Conservation (phyloP, 2,797 vertebrate genomes). For the Amniataba percoides region DNA sequence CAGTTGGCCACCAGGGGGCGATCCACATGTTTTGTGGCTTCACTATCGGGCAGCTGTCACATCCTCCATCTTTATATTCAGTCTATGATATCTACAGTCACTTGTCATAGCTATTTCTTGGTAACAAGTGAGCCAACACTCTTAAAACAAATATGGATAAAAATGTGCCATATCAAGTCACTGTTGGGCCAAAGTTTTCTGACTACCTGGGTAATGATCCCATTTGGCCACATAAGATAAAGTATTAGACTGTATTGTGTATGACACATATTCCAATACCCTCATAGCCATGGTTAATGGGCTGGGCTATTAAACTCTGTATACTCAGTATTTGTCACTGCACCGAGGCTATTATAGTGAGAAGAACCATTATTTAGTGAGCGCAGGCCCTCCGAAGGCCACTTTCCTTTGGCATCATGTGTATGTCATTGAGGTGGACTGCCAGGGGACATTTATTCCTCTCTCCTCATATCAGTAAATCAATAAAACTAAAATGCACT, state of each 20-base stretch:
- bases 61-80: too few relatives aligned
- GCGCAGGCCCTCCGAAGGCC: constrained; percentile 22
- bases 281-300: not conserved
- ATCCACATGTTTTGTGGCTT: too few relatives aligned
- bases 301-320: constrained; percentile 6
- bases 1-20: too few relatives aligned
- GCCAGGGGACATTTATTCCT: constrained; percentile 56
- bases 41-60: too few relatives aligned
- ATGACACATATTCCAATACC: constrained; percentile 5
- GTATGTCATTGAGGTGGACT: constrained; percentile 50
- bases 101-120: not conserved
- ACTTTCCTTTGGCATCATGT: constrained; percentile 49
- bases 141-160: not conserved
- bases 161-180: not conserved
- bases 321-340: constrained; percentile 20
- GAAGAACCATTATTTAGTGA: constrained; percentile 26
- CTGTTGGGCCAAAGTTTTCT: not conserved
- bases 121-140: not conserved
- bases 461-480: constrained; percentile 58
- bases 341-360: constrained; percentile 3
- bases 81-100: too few relatives aligned
- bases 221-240: not conserved
- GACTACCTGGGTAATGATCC: not conserved
- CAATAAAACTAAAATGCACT: constrained; percentile 56
- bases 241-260: not conserved